Evolutionary conservation across 2,888 invertebrate genomes (phyloP).

Genomic region (Drepana falcataria): DNA sequence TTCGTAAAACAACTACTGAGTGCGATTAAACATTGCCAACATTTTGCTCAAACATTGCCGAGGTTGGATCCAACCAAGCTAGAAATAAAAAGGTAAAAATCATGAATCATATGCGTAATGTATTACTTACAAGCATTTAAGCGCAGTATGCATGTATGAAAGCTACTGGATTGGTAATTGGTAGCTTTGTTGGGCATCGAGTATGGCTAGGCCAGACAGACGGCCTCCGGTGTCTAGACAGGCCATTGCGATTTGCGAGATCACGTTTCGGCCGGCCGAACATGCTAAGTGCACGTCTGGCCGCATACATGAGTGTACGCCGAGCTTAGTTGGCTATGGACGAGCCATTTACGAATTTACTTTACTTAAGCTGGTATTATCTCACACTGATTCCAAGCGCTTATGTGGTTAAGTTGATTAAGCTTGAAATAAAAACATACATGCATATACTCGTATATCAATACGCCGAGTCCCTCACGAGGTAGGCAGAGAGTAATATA

Average conservation of each 20-base stretch:
- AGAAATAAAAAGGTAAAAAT: background rate
- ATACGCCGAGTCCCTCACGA: no score
- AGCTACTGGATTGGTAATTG: conserved; percentile 48
- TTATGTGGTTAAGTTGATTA: no score
- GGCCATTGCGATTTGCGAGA: conserved; percentile 61
- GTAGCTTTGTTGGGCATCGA: conserved; percentile 53
- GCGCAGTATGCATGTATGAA: conserved; percentile 7
- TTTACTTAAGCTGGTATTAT: no score
- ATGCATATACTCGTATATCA: no score
- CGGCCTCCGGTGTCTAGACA: conserved; percentile 66
- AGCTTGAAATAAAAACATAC: no score
- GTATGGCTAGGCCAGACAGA: conserved; percentile 50
- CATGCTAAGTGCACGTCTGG: conserved; percentile 73
- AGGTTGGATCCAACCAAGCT: background rate
- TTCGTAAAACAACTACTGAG: no score
- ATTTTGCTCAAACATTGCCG: background rate
- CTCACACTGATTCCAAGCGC: no score
- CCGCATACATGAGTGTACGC: conserved; percentile 33
- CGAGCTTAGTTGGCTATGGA: conserved; percentile 31
- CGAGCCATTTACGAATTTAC: conserved; percentile 13
- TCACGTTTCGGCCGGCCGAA: conserved; percentile 71
- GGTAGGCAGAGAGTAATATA: no score
- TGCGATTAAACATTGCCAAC: background rate
- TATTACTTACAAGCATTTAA: no score
- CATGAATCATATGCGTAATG: background rate